phyloP scores from a whole-genome alignment of 2,888 invertebrate species.

The Zygogramma bicolorata region DNA sequence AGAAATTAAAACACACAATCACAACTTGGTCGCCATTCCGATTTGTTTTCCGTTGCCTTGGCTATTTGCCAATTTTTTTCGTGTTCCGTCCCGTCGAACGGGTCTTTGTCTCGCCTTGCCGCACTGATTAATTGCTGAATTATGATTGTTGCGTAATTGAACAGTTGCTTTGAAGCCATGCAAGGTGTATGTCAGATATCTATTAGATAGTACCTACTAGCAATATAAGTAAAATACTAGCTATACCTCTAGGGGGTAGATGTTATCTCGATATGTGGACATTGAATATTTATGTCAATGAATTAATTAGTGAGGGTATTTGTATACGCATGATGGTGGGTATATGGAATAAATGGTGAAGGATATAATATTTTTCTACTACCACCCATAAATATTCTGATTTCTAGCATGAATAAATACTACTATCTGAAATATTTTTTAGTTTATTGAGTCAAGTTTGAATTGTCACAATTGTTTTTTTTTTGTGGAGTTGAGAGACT shows the following conservation, averaged over 20 bases:
- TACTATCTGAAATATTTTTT: too few species aligned
- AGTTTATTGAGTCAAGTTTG: too few species aligned
- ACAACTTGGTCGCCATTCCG: too few species aligned
- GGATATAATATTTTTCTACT: too few species aligned
- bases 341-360: too few species aligned
- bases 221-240: too few species aligned
- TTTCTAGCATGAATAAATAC: too few species aligned
- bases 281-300: slow-evolving; percentile 12
- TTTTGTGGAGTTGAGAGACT: too few species aligned
- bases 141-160: slow-evolving; percentile 16
- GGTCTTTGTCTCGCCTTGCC: slow-evolving; percentile 11
- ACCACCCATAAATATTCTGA: too few species aligned
- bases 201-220: too few species aligned
- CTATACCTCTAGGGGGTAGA: background rate
- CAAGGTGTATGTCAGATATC: background rate
- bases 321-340: background rate
- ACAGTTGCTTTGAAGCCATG: background rate
- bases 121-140: slow-evolving; percentile 18
- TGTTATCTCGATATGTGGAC: background rate
- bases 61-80: background rate
- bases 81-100: background rate
- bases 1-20: too few species aligned
- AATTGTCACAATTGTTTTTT: too few species aligned
- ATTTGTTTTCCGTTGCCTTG: background rate
- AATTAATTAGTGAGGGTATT: background rate